Percentiles rank a stretch among this genome's conserved stretches.
Evolutionary conservation across 2,888 invertebrate genomes (phyloP).

Genomic region (Hemicrepidius hirtus): DNA sequence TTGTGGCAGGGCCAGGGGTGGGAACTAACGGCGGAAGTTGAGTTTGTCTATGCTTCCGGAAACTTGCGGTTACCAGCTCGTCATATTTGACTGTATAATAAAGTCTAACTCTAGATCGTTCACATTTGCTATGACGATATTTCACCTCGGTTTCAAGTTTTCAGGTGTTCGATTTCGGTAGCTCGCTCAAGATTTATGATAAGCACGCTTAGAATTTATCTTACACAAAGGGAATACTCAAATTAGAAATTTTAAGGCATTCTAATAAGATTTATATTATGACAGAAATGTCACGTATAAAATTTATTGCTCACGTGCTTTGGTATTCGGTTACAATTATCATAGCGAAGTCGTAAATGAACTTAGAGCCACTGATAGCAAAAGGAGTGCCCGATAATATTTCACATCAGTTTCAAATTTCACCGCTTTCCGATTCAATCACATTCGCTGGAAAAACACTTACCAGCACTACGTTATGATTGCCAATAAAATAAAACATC

Average conservation of each 20-base stretch:
- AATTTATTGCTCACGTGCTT: too few species aligned
- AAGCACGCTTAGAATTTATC: background rate
- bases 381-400: background rate
- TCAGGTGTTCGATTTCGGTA: background rate
- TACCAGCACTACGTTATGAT: conserved; percentile 1
- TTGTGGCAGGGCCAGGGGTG: conserved; percentile 44
- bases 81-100: conserved; percentile 54
- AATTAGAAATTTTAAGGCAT: background rate
- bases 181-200: conserved; percentile 6
- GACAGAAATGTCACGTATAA: too few species aligned
- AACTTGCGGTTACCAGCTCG: conserved; percentile 48
- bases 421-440: conserved; percentile 18
- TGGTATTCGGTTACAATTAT: too few species aligned
- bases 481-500: conserved; percentile 23
- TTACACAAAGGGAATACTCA: conserved; percentile 5
- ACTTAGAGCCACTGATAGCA: too few species aligned
- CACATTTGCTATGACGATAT: conserved; percentile 16
- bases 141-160: conserved; percentile 6
- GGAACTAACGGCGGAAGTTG: conserved; percentile 47
- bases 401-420: conserved; percentile 24
- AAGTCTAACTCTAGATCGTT: conserved; percentile 27
- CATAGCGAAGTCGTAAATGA: too few species aligned
- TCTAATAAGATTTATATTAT: background rate
- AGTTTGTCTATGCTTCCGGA: conserved; percentile 53
- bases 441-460: background rate